These are phyloP conservation scores for Meiosimyza platycephala DNA, from an alignment of 2,888 invertebrate genomes.

Conservation along the genomic window DNA sequence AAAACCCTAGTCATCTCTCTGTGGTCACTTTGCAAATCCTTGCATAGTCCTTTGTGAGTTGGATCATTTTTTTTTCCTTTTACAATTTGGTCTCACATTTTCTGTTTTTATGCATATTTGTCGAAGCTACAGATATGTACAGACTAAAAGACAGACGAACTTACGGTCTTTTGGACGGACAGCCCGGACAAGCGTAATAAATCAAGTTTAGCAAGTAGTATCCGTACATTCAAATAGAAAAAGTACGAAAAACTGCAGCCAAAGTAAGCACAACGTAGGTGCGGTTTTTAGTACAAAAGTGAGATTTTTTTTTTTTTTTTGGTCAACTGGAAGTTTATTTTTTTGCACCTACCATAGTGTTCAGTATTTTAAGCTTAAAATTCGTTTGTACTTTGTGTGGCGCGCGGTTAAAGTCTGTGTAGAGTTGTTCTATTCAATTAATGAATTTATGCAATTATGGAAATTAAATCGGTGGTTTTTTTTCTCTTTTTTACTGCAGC, in stretches of 20 bases:
- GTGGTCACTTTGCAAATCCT: conserved; percentile 33
- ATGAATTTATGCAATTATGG: conserved; percentile 40
- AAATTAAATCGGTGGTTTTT: conserved; percentile 34
- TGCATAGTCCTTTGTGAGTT: conserved; percentile 18
- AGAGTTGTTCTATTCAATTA: conserved; percentile 7
- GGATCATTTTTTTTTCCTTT: not conserved
- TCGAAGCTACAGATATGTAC: conserved; percentile 16
- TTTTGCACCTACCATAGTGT: no score
- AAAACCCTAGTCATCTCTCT: conserved; percentile 20
- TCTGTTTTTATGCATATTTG: conserved; percentile 27
- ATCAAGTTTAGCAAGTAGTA: conserved; percentile 40
- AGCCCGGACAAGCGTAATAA: conserved; percentile 38
- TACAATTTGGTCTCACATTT: conserved; percentile 8
- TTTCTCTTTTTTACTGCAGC: conserved; percentile 1
- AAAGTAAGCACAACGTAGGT: conserved; percentile 15
- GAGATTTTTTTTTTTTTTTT: conserved; percentile 24
- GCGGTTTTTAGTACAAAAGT: conserved; percentile 25
- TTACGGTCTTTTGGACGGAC: not conserved
- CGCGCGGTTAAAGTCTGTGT: not conserved
- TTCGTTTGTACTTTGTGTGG: not conserved
- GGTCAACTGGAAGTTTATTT: conserved; percentile 7
- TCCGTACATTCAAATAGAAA: conserved; percentile 1
- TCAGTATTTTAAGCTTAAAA: not conserved
- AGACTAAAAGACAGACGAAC: conserved; percentile 7
- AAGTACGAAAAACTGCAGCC: not conserved